Conservation (phyloP, 2,797 vertebrate genomes). For the Rhynchotus rufescens region DNA sequence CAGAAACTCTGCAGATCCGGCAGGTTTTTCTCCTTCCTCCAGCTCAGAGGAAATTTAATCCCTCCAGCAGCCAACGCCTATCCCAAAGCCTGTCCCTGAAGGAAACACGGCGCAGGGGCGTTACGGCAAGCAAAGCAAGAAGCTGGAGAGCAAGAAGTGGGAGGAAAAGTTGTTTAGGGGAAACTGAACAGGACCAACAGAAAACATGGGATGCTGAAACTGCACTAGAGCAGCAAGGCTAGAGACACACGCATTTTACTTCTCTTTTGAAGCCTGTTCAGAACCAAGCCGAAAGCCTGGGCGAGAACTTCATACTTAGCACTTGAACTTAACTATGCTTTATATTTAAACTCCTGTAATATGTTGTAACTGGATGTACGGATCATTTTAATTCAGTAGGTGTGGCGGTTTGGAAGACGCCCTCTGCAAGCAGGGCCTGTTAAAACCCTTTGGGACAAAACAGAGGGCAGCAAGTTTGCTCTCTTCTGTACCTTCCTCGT, state of each 20-base stretch:
- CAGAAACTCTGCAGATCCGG: not conserved
- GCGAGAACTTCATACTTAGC: not conserved
- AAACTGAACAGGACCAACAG: fast-evolving
- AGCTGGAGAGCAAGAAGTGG: not conserved
- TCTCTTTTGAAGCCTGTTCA: not conserved
- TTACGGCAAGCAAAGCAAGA: not conserved
- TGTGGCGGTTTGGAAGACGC: too few species aligned
- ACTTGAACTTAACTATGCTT: too few species aligned
- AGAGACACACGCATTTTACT: fast-evolving
- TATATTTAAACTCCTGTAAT: not conserved
- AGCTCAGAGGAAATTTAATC: not conserved
- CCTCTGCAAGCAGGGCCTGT: not conserved
- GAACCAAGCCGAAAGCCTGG: not conserved
- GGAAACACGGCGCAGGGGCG: not conserved
- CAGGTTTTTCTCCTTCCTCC: constrained; percentile 12
- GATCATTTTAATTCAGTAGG: not conserved
- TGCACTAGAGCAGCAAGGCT: too few species aligned
- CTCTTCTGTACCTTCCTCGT: not conserved
- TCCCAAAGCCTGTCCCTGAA: not conserved
- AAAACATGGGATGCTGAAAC: not conserved
- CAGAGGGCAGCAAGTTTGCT: not conserved
- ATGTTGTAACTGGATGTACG: not conserved
- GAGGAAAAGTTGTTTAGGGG: not conserved
- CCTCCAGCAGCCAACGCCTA: not conserved
- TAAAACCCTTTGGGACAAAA: not conserved